Percentiles rank a stretch among this genome's conserved stretches.
phyloP scores from a whole-genome alignment of 2,888 invertebrate genomes.

The Ennomos erosarius region DNA sequence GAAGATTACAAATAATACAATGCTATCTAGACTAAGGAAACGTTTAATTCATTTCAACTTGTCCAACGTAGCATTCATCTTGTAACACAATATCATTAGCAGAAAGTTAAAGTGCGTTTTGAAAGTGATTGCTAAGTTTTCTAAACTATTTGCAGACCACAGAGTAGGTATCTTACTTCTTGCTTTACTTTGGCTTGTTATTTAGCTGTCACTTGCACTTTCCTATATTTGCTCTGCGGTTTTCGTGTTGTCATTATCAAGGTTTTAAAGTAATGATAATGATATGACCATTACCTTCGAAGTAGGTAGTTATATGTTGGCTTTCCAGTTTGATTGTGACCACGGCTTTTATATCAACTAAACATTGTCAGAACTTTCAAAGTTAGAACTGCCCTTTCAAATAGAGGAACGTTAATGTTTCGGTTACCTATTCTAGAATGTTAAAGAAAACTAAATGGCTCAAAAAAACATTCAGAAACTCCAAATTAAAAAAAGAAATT shows the following conservation, averaged over 20 bases:
- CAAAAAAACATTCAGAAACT: too few species aligned
- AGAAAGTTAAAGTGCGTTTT: constrained; percentile 22
- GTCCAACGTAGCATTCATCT: constrained; percentile 3
- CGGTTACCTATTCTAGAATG: too few species aligned
- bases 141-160: constrained; percentile 17
- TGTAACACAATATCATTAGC: constrained; percentile 22
- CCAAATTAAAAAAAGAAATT: too few species aligned
- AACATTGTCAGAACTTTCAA: not conserved
- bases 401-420: too few species aligned
- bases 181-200: too few species aligned
- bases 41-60: constrained; percentile 10
- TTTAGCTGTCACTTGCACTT: constrained; percentile 6
- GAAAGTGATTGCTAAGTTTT: constrained; percentile 28
- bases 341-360: constrained; percentile 12
- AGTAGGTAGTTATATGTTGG: not conserved
- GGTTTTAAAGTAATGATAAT: constrained; percentile 4
- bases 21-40: not conserved
- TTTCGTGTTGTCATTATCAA: constrained; percentile 5
- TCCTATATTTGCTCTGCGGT: constrained; percentile 19
- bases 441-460: too few species aligned
- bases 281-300: not conserved
- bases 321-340: constrained; percentile 18
- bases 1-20: too few species aligned
- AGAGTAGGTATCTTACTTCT: not conserved
- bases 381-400: too few species aligned